Evolutionary conservation across 2,888 invertebrate species (phyloP).

Genomic region (Heliconius erato): DNA sequence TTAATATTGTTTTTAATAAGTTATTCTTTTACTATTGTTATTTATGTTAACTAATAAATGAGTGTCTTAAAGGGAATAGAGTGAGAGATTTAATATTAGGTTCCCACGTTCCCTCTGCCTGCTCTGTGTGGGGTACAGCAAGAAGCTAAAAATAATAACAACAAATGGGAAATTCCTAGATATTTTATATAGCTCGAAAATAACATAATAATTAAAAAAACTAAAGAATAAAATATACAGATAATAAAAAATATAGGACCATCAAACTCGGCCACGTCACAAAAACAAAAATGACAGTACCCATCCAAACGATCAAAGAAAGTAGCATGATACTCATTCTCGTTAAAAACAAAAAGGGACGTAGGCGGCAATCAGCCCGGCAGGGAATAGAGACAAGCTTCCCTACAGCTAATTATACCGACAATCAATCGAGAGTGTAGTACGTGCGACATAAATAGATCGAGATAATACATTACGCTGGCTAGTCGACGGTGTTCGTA

Average conservation of each 20-base stretch:
- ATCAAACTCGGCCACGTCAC: neutral
- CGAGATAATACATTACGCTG: constrained; percentile 55
- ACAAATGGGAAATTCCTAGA: no score
- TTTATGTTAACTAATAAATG: no score
- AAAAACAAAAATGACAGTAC: constrained; percentile 36
- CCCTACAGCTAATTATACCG: constrained; percentile 66
- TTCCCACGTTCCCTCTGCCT: no score
- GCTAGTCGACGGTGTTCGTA: constrained; percentile 50
- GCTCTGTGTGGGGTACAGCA: no score
- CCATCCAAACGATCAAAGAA: constrained; percentile 53
- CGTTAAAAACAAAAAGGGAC: constrained; percentile 48
- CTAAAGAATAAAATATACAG: neutral
- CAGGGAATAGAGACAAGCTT: constrained; percentile 47
- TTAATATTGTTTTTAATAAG: no score
- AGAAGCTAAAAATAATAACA: no score
- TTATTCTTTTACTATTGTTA: no score
- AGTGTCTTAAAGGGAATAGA: no score
- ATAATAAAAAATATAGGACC: neutral
- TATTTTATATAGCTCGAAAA: no score
- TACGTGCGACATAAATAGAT: constrained; percentile 65
- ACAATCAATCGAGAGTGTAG: constrained; percentile 72
- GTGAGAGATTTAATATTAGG: no score
- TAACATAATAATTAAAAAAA: no score
- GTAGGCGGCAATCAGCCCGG: constrained; percentile 54
- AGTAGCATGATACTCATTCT: constrained; percentile 52